Percentiles rank a stretch among this genome's conserved stretches.
These are phyloP conservation scores for Pyrgilauda ruficollis DNA, from an alignment of 2,113 vertebrate species.

Conservation along the genomic window DNA sequence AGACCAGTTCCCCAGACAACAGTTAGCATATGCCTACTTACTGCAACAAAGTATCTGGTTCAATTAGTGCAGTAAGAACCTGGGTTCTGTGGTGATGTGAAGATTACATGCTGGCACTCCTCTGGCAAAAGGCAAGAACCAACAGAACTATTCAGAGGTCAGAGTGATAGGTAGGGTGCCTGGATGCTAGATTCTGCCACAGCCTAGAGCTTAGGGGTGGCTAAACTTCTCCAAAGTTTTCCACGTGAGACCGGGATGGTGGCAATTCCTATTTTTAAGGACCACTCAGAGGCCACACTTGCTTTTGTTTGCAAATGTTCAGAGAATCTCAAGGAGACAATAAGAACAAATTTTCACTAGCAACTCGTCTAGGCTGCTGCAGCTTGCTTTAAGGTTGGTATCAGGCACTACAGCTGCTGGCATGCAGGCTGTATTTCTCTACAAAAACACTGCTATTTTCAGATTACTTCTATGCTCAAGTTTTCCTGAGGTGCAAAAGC, in stretches of 20 bases:
- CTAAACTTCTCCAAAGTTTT: not conserved
- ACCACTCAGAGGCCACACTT: not conserved
- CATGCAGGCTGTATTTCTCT: not conserved
- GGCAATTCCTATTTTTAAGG: not conserved
- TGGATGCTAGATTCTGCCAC: not conserved
- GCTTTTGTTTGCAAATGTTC: not conserved
- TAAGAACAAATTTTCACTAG: not conserved
- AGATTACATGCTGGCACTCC: not conserved
- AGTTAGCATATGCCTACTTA: not conserved
- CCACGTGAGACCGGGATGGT: not conserved
- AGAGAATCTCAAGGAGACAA: not conserved
- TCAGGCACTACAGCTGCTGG: not conserved
- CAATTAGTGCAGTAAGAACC: not conserved
- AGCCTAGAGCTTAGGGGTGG: not conserved
- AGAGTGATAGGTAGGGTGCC: not conserved
- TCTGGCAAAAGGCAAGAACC: not conserved
- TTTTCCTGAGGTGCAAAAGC: not conserved
- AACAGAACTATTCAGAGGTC: not conserved
- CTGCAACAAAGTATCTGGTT: not conserved
- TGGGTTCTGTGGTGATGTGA: fast-evolving
- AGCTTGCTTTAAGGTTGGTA: not conserved
- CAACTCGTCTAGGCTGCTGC: not conserved
- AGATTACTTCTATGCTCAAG: not conserved
- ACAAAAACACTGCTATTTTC: not conserved
- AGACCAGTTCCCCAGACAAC: not conserved